phyloP scores from a whole-genome alignment of 2,888 invertebrate genomes.

The Trimorus sp. region DNA sequence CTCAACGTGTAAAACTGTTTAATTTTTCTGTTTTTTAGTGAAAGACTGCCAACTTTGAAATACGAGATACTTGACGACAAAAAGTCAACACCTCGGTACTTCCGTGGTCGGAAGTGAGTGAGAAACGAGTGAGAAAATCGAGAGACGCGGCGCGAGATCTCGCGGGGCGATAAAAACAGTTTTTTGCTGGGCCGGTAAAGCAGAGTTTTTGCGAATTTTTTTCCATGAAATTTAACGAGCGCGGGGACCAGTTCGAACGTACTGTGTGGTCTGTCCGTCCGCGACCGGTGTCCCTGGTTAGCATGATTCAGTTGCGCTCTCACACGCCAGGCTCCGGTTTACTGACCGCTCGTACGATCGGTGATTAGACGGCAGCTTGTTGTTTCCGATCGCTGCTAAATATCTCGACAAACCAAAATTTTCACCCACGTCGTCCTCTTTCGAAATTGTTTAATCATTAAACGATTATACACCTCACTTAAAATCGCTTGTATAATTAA shows the following conservation, averaged over 20 bases:
- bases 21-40: no score
- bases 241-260: slow-evolving; percentile 53
- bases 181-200: slow-evolving; percentile 22
- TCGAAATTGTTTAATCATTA: no score
- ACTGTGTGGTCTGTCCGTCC: slow-evolving; percentile 65
- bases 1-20: no score
- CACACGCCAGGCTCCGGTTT: slow-evolving; percentile 59
- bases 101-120: background rate
- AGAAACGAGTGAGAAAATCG: slow-evolving; percentile 13
- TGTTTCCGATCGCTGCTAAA: slow-evolving; percentile 67
- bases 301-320: slow-evolving; percentile 66
- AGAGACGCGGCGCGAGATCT: background rate
- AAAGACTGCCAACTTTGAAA: no score
- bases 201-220: slow-evolving; percentile 34
- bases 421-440: no score
- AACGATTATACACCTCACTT: no score
- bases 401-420: slow-evolving; percentile 39
- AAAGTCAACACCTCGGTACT: no score
- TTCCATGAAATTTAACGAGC: slow-evolving; percentile 57
- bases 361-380: slow-evolving; percentile 56
- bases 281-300: slow-evolving; percentile 57
- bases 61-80: no score
- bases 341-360: slow-evolving; percentile 56
- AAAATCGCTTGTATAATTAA: no score
- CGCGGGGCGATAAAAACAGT: slow-evolving; percentile 14